Evolutionary conservation across 2,113 vertebrate genomes (phyloP).

Genomic region (Myrmecobius fasciatus): DNA sequence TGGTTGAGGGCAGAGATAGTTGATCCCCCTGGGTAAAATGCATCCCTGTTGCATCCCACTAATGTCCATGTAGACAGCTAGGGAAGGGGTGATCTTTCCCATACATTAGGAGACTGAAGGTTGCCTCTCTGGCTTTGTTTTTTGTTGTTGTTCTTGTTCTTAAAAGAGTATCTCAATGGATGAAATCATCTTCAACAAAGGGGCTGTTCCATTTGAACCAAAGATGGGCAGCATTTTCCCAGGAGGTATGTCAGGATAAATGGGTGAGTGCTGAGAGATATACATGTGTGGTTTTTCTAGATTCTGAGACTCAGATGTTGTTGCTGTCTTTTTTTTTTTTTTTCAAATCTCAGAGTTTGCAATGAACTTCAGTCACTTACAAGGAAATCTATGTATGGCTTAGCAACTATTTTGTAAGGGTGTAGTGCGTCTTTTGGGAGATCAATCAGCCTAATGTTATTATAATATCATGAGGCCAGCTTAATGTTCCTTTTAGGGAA

Average conservation of each 20-base stretch:
- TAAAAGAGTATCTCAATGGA: conserved; percentile 84
- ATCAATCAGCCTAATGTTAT: no score
- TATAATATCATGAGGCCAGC: no score
- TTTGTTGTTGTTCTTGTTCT: conserved; percentile 72
- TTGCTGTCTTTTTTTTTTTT: neutral
- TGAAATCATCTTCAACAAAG: conserved; percentile 40
- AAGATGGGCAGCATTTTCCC: conserved; percentile 33
- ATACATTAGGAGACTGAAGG: conserved; percentile 82
- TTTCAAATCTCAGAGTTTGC: conserved; percentile 7
- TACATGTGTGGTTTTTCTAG: neutral
- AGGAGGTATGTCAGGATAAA: conserved; percentile 39
- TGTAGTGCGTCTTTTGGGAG: neutral
- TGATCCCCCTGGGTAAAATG: conserved; percentile 57
- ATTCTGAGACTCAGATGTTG: conserved; percentile 10
- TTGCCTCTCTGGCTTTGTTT: conserved; percentile 75
- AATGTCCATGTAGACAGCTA: conserved; percentile 77
- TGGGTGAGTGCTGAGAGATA: neutral
- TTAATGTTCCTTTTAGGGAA: no score
- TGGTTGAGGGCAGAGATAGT: conserved; percentile 76
- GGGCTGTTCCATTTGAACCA: conserved; percentile 65
- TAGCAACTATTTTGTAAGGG: neutral
- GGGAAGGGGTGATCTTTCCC: conserved; percentile 81
- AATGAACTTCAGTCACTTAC: neutral
- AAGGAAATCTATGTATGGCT: neutral
- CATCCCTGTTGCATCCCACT: conserved; percentile 75